A percentile compares a stretch with the other conserved stretches of the same genome.
phyloP scores from a whole-genome alignment of 37 sponge, comb jelly and placozoan species.

The Bolinopsis microptera region DNA sequence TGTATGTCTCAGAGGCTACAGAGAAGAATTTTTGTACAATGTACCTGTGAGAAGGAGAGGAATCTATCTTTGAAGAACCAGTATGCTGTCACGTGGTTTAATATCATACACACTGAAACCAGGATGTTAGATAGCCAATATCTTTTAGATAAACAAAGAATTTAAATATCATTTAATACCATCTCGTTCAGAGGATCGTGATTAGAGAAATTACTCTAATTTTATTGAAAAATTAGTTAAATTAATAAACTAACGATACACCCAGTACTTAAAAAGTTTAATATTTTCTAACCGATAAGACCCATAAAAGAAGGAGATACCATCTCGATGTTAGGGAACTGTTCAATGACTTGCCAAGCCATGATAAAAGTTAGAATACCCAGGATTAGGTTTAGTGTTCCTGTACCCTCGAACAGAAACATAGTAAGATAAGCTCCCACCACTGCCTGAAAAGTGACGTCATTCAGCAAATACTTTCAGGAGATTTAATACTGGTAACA shows the following conservation, averaged over 20 bases:
- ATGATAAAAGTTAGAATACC: neutral
- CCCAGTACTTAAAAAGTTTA: too few relatives aligned
- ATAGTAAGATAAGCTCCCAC: neutral
- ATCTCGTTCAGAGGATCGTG: too few relatives aligned
- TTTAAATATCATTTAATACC: too few relatives aligned
- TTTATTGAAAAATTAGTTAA: too few relatives aligned
- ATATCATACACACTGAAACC: neutral
- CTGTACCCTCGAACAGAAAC: neutral
- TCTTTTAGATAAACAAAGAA: too few relatives aligned
- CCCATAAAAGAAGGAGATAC: neutral
- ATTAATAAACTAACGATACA: too few relatives aligned
- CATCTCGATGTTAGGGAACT: slow-evolving; percentile 48
- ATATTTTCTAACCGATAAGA: slow-evolving; percentile 48
- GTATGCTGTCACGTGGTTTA: slow-evolving; percentile 41
- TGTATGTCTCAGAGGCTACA: too few relatives aligned
- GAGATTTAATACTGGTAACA: too few relatives aligned
- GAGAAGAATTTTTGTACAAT: too few relatives aligned
- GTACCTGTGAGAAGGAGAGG: slow-evolving; percentile 61
- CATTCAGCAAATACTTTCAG: too few relatives aligned
- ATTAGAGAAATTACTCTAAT: too few relatives aligned
- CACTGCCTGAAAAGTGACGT: slow-evolving; percentile 34
- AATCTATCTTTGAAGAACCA: slow-evolving; percentile 31
- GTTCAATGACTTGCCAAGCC: slow-evolving; percentile 14
- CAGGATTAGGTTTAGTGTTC: neutral
- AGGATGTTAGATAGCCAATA: too few relatives aligned